A percentile compares a stretch with the other conserved stretches of the same genome.
Evolutionary conservation across 2,888 invertebrate species (phyloP).

Genomic region (Campopleginae sp.): DNA sequence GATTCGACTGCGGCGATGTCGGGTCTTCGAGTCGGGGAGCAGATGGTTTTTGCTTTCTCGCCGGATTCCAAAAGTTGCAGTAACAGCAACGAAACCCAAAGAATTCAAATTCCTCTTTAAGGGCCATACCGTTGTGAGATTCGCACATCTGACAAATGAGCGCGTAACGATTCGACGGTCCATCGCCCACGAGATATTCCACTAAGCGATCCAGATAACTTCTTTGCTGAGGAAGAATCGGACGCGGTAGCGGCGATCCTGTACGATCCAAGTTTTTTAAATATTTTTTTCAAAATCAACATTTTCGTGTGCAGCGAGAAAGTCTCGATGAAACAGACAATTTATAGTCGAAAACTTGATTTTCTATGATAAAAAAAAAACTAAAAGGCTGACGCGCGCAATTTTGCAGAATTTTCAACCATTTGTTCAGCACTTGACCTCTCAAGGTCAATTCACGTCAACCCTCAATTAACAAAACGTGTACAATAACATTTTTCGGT

Average conservation of each 20-base stretch:
- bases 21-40: slow-evolving; percentile 87
- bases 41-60: slow-evolving; percentile 93
- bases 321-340: not conserved
- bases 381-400: too few species aligned
- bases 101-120: slow-evolving; percentile 90
- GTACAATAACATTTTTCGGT: not conserved
- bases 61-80: slow-evolving; percentile 93
- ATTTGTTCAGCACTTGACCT: too few species aligned
- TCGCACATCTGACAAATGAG: slow-evolving; percentile 96
- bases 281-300: not conserved
- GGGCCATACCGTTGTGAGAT: slow-evolving; percentile 96
- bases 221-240: slow-evolving; percentile 90
- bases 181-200: slow-evolving; percentile 97
- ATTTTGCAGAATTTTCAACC: not conserved
- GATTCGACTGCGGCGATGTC: slow-evolving; percentile 59
- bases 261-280: not conserved
- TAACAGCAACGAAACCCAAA: slow-evolving; percentile 95
- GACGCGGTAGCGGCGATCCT: slow-evolving; percentile 87
- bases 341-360: not conserved
- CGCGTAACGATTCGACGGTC: slow-evolving; percentile 97
- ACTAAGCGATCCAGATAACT: slow-evolving; percentile 94
- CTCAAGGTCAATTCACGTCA: too few species aligned
- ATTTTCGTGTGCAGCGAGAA: not conserved
- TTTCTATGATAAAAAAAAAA: not conserved
- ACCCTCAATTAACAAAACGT: not conserved